Base-by-base conservation (phyloP, 2,888 invertebrate genomes). In the Apamea sordens region DNA sequence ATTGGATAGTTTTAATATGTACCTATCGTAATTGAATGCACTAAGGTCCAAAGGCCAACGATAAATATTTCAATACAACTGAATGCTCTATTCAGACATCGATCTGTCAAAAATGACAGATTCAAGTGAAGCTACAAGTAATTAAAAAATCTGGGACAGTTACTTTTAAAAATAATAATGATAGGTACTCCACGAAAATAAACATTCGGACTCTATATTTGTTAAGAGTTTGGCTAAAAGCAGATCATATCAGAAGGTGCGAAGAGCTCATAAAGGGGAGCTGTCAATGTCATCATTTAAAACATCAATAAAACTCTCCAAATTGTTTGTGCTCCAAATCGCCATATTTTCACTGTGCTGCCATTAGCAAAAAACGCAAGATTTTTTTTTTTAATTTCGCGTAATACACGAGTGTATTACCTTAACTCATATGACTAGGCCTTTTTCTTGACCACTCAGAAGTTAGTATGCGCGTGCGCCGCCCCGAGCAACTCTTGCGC, bases 401-500 rank as follows among this genome's bases (percentile, higher is more conserved):
- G 32, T 8, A 10, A 10, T 10, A 32, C 10, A 32, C 10, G 28
- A 18, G 8, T n/a, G n/a, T n/a, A n/a, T 3, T 15, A 41, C 24
- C 32, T 21, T 63, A 73, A 70, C 44, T 72, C 47, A 53, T 61
- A 73, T 85, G 47, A 72, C 47, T 44, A 73, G 44, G 67, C 65
- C 21, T 74, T 78, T 70, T 79, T 78, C 79, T 83, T 83, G 72
- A 72, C 79, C 79, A 75, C 61, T 61, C 59, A 61, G 64, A 59
- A 70, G 69, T 64, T 24, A 75, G 68, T n/a, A 68, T 53, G 86
- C 84, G 76, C 78, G 36, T 65, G 76, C 83, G 86, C 77, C 83
- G 87, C 50, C 83, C 85, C 80, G 85, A 73, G 67, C 86, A 82
- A 79, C 82, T 86, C 82, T 92, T 92, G 89, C 90, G 89, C 88